phyloP scores from a whole-genome alignment of 2,888 invertebrate genomes.

The Formica aserva region DNA sequence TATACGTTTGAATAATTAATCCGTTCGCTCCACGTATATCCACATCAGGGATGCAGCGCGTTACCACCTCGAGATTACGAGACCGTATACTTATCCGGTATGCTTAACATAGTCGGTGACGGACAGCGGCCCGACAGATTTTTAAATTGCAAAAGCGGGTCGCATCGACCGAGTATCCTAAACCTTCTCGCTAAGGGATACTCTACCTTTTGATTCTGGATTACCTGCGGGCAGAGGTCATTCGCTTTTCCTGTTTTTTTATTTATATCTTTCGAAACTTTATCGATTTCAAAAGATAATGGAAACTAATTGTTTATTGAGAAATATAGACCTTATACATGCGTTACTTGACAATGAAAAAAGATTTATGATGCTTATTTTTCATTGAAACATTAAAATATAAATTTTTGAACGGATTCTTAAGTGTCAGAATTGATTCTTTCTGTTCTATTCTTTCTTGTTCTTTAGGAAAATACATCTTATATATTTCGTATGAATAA shows the following conservation, averaged over 20 bases:
- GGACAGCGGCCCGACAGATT: background rate
- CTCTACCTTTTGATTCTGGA: background rate
- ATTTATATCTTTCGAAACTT: background rate
- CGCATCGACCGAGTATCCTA: background rate
- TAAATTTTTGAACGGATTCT: background rate
- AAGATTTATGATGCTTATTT: background rate
- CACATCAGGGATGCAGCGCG: background rate
- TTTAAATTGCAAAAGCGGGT: constrained; percentile 37
- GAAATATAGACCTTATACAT: background rate
- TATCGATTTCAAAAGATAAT: background rate
- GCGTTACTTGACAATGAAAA: background rate
- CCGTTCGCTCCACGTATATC: background rate
- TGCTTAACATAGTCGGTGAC: constrained; percentile 18
- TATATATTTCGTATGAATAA: background rate
- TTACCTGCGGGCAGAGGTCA: background rate
- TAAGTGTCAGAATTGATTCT: background rate
- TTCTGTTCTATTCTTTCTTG: background rate
- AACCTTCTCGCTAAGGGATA: background rate
- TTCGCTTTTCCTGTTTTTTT: background rate
- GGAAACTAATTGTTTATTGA: background rate
- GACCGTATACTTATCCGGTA: background rate
- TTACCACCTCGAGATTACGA: background rate
- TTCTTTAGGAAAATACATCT: background rate
- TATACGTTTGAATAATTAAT: constrained; percentile 50
- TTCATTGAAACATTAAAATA: background rate